Evolutionary conservation across 1,140 invertebrate species (phyloP).

Genomic region (Zaprionus tsacasi): DNA sequence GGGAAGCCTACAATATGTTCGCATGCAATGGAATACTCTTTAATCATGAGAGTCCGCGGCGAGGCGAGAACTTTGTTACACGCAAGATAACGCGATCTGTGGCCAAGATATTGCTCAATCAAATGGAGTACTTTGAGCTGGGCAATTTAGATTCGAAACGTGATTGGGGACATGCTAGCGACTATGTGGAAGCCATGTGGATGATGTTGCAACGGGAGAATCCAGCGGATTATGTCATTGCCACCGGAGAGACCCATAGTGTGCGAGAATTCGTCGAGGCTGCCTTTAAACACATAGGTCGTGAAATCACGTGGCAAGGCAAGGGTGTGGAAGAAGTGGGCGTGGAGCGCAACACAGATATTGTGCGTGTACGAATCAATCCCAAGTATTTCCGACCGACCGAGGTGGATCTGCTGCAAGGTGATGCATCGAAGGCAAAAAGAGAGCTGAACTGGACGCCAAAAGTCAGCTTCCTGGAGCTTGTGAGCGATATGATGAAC

Average conservation of each 20-base stretch:
- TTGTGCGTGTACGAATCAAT: conserved; percentile 95
- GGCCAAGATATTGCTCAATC: conserved; percentile 96
- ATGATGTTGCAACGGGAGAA: conserved; percentile 97
- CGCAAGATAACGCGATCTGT: conserved; percentile 99
- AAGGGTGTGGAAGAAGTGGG: conserved; percentile 94
- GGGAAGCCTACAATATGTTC: conserved; percentile 99
- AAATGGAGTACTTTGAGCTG: conserved; percentile 94
- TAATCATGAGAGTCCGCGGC: conserved; percentile 99
- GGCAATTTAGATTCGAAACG: conserved; percentile 98
- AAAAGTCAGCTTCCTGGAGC: conserved; percentile 92
- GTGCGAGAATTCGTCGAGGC: conserved; percentile 98
- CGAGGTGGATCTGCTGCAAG: conserved; percentile 97
- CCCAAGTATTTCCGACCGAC: conserved; percentile 98
- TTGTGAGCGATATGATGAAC: conserved; percentile 98
- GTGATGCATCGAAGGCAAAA: conserved; percentile 96
- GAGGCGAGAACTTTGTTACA: conserved; percentile 99
- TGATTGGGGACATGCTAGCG: conserved; percentile 99
- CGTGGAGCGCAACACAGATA: conserved; percentile 91
- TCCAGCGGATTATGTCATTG: conserved; percentile 98
- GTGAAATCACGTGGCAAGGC: conserved; percentile 93
- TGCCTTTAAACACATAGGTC: conserved; percentile 92
- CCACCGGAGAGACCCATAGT: conserved; percentile 97
- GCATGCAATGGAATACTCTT: conserved; percentile 99
- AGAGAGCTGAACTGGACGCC: conserved; percentile 94
- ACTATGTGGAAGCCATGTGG: conserved; percentile 99